Percentiles rank a stretch among this genome's conserved stretches.
These are phyloP conservation scores for Coranthus polyacanthus DNA, from an alignment of 2,797 vertebrate species.

Conservation along the genomic window DNA sequence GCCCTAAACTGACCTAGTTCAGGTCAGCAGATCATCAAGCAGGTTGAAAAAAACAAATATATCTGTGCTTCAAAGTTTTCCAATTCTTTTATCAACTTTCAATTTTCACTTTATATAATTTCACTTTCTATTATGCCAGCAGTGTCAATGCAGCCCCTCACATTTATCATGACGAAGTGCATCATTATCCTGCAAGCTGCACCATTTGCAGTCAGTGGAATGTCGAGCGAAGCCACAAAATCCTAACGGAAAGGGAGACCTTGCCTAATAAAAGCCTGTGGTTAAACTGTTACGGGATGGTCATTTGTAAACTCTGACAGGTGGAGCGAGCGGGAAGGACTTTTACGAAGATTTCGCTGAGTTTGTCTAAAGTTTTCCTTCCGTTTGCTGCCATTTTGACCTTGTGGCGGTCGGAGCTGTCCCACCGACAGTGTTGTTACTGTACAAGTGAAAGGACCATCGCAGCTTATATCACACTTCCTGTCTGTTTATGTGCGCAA, in stretches of 20 bases:
- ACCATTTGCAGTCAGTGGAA: slow-evolving; percentile 53
- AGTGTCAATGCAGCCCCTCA: not conserved
- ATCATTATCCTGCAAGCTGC: slow-evolving; percentile 40
- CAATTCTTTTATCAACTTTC: slow-evolving; percentile 18
- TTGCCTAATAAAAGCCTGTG: slow-evolving; percentile 55
- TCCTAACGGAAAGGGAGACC: slow-evolving; percentile 46
- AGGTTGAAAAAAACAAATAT: too few species aligned
- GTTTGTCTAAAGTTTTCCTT: slow-evolving; percentile 56
- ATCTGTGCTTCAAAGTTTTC: not conserved
- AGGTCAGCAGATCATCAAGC: not conserved
- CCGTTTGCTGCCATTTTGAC: slow-evolving; percentile 53
- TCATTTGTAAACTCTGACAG: slow-evolving; percentile 72
- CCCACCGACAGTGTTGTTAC: slow-evolving; percentile 18
- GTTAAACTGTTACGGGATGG: slow-evolving; percentile 45
- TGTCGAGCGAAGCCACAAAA: slow-evolving; percentile 53
- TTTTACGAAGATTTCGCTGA: slow-evolving; percentile 58
- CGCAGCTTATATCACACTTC: slow-evolving; percentile 47
- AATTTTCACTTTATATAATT: slow-evolving; percentile 5
- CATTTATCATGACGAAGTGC: slow-evolving; percentile 45
- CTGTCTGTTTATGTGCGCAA: slow-evolving; percentile 41
- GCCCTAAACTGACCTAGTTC: too few species aligned
- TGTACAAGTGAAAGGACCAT: too few species aligned
- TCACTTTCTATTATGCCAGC: slow-evolving; percentile 8
- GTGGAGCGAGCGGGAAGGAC: slow-evolving; percentile 48
- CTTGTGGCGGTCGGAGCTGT: slow-evolving; percentile 33